A percentile compares a stretch with the other conserved stretches of the same genome.
Conservation (phyloP, 2,113 vertebrate genomes). For the Amphiprion percula region DNA sequence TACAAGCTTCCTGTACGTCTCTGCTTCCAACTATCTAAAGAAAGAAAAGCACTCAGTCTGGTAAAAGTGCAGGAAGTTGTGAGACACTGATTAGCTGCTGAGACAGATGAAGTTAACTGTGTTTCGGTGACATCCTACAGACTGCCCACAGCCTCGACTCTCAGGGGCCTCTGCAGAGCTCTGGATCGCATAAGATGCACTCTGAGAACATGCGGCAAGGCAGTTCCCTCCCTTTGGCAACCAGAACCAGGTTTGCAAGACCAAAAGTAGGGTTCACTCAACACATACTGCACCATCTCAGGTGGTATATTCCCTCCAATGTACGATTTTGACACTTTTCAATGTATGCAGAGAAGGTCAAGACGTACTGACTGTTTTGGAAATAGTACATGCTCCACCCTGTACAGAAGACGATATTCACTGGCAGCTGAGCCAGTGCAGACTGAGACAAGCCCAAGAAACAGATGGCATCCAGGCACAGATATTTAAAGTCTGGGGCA, state of each 20-base stretch:
- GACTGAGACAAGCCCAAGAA: not conserved
- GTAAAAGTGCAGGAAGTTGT: slow-evolving; percentile 31
- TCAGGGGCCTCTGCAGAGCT: slow-evolving; percentile 31
- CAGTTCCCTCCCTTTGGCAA: slow-evolving; percentile 10
- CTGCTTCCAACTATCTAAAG: slow-evolving; percentile 26
- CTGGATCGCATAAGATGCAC: slow-evolving; percentile 35
- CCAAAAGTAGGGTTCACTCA: not conserved
- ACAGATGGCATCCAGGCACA: slow-evolving; percentile 1
- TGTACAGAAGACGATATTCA: not conserved
- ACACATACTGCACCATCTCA: not conserved
- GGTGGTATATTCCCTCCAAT: not conserved
- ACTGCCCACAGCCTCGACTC: slow-evolving; percentile 22
- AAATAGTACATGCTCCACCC: not conserved
- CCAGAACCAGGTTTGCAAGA: not conserved
- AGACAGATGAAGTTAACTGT: slow-evolving; percentile 52
- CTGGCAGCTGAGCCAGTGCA: slow-evolving; percentile 2
- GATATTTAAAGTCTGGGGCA: not conserved
- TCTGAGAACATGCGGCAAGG: slow-evolving; percentile 14
- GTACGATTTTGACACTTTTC: not conserved
- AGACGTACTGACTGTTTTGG: not conserved
- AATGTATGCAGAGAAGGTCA: not conserved
- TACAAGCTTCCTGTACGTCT: slow-evolving; percentile 29
- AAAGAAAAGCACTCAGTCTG: slow-evolving; percentile 13
- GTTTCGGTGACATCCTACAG: slow-evolving; percentile 48
- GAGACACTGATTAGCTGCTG: slow-evolving; percentile 56